These are phyloP conservation scores for Acropternis orthonyx DNA, from an alignment of 2,797 vertebrate species.

Conservation along the genomic window DNA sequence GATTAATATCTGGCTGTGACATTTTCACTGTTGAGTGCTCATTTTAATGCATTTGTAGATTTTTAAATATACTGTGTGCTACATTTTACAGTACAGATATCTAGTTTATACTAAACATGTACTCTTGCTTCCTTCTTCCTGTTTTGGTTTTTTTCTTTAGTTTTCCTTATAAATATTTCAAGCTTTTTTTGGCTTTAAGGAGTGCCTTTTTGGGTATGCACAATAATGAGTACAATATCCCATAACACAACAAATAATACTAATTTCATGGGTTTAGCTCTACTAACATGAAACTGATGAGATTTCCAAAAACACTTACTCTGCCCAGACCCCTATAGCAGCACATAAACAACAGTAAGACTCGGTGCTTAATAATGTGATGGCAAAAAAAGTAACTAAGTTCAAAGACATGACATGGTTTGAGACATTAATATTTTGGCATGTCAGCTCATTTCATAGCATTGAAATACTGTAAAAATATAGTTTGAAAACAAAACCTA, in stretches of 20 bases:
- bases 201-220: background rate
- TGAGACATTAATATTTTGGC: background rate
- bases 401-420: background rate
- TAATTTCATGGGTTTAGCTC: background rate
- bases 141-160: fast-evolving
- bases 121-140: background rate
- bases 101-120: background rate
- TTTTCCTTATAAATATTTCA: background rate
- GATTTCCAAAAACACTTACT: background rate
- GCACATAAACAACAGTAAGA: background rate
- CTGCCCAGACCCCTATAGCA: background rate
- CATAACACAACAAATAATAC: background rate
- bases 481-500: background rate
- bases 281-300: background rate
- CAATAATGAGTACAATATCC: background rate
- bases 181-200: background rate
- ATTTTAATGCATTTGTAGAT: background rate
- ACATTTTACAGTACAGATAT: background rate
- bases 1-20: background rate
- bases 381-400: background rate
- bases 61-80: background rate
- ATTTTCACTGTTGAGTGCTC: background rate
- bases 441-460: background rate
- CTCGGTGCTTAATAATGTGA: background rate
- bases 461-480: background rate